Conservation (phyloP, 2,888 invertebrate genomes). For the Agrotis ipsilon region DNA sequence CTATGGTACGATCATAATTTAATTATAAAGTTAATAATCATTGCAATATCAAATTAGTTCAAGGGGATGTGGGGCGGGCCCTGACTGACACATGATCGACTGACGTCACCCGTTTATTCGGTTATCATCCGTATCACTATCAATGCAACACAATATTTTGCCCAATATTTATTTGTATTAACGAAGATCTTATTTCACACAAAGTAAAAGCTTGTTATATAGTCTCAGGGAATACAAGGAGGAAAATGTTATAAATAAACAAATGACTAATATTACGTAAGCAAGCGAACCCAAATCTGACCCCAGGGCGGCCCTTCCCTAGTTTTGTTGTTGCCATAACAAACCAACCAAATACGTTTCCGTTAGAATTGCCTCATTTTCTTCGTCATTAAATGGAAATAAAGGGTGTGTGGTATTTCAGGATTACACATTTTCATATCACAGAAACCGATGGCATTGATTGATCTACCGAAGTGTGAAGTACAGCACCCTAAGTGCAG, state of each 20-base stretch:
- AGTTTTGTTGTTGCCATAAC: conserved; percentile 38
- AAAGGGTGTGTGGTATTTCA: conserved; percentile 7
- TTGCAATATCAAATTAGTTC: conserved; percentile 42
- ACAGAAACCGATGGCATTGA: conserved; percentile 33
- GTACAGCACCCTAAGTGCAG: conserved; percentile 41
- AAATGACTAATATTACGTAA: conserved; percentile 34
- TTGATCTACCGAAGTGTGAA: conserved; percentile 45
- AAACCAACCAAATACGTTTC: conserved; percentile 17
- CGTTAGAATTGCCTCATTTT: conserved; percentile 22
- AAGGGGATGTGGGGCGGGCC: conserved; percentile 20
- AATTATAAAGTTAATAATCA: conserved; percentile 25
- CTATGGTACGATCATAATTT: conserved; percentile 16
- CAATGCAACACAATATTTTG: neutral
- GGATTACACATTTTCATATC: conserved; percentile 6
- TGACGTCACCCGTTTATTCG: conserved; percentile 28
- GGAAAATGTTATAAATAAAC: conserved; percentile 55
- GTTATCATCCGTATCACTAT: conserved; percentile 30
- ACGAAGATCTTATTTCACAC: conserved; percentile 16
- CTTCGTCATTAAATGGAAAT: conserved; percentile 10
- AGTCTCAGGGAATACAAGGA: conserved; percentile 21
- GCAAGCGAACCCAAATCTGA: conserved; percentile 34
- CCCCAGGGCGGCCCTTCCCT: conserved; percentile 31
- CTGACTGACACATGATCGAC: neutral
- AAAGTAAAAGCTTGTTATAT: conserved; percentile 1
- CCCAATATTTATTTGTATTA: neutral